A percentile compares a stretch with the other conserved stretches of the same genome.
phyloP scores from a whole-genome alignment of 2,797 vertebrate species.

The Threskiornis aethiopicus region DNA sequence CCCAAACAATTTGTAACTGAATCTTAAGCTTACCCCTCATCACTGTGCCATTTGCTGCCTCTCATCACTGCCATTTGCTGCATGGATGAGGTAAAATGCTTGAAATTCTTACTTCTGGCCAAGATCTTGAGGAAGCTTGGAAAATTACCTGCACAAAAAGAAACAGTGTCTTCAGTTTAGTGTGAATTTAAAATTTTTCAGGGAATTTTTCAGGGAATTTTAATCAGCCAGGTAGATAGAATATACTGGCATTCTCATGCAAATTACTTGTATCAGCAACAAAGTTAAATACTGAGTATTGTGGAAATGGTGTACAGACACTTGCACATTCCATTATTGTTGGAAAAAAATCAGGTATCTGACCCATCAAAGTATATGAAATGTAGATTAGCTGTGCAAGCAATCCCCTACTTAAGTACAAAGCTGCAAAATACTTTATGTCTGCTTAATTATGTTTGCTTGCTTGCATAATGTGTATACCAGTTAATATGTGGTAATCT shows the following conservation, averaged over 20 bases:
- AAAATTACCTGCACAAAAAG: background rate
- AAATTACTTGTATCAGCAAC: background rate
- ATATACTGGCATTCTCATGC: background rate
- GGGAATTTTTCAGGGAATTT: background rate
- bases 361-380: background rate
- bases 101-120: background rate
- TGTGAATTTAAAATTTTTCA: background rate
- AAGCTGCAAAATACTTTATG: background rate
- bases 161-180: background rate
- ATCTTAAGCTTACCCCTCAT: background rate
- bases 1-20: background rate
- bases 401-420: background rate
- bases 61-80: background rate
- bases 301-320: background rate
- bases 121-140: background rate
- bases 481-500: background rate
- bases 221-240: background rate
- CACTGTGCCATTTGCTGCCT: too few species aligned
- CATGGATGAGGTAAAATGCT: background rate
- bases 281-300: background rate
- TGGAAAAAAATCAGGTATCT: background rate
- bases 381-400: background rate
- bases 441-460: background rate
- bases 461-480: background rate
- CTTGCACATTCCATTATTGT: background rate